Conservation (phyloP, 2,113 vertebrate species). For the Caranx ignobilis region DNA sequence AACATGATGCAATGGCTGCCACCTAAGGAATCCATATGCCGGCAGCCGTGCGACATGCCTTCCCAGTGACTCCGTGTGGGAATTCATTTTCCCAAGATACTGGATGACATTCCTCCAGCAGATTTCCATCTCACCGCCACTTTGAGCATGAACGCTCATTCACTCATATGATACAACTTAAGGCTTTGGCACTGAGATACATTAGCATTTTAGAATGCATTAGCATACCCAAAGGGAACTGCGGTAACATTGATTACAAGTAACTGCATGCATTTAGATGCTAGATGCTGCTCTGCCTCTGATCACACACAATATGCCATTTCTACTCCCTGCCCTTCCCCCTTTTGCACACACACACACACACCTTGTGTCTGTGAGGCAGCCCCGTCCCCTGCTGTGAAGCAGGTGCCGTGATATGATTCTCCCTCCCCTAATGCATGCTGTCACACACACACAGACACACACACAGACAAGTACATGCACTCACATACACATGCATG, state of each 20-base stretch:
- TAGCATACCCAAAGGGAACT: constrained; percentile 70
- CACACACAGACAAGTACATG: neutral
- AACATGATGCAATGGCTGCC: constrained; percentile 38
- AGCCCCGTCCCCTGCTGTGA: constrained; percentile 63
- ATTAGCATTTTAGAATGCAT: constrained; percentile 79
- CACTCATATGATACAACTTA: constrained; percentile 66
- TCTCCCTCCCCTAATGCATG: constrained; percentile 41
- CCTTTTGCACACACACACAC: constrained; percentile 12
- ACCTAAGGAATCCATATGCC: constrained; percentile 36
- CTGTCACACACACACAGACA: constrained; percentile 37
- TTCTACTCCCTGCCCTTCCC: constrained; percentile 14
- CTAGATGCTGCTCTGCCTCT: constrained; percentile 63
- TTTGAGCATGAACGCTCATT: constrained; percentile 45
- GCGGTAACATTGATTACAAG: constrained; percentile 76
- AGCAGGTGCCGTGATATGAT: constrained; percentile 74
- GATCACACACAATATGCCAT: constrained; percentile 66
- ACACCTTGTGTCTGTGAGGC: constrained; percentile 42
- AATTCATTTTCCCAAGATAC: constrained; percentile 47
- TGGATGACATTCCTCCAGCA: constrained; percentile 57
- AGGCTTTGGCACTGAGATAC: constrained; percentile 59
- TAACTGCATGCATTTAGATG: constrained; percentile 69
- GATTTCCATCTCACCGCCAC: constrained; percentile 63
- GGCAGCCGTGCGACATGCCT: neutral
- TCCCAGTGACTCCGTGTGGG: constrained; percentile 8
- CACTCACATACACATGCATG: constrained; percentile 27